phyloP scores from a whole-genome alignment of 2,797 vertebrate genomes.

The Gadopsis bispinosus region DNA sequence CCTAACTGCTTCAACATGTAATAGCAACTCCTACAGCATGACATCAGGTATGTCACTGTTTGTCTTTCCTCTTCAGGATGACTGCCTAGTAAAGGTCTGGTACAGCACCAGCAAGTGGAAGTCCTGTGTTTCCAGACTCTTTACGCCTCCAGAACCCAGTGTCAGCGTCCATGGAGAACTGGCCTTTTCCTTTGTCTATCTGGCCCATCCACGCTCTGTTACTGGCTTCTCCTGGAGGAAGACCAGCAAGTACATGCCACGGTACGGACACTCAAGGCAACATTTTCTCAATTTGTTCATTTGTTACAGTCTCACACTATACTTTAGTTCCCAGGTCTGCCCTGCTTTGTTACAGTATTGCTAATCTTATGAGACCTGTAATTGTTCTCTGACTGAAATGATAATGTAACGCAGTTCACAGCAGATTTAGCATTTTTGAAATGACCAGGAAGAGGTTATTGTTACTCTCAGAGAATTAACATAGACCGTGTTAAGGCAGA shows the following conservation, averaged over 20 bases:
- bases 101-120: constrained; percentile 95
- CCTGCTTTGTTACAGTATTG: constrained; percentile 7
- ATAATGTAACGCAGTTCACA: constrained; percentile 17
- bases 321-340: background rate
- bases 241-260: constrained; percentile 96
- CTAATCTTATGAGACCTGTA: constrained; percentile 11
- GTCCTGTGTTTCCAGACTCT: constrained; percentile 84
- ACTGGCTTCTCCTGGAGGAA: constrained; percentile 98
- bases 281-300: background rate
- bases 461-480: background rate
- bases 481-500: background rate
- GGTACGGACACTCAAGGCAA: constrained; percentile 78
- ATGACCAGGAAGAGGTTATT: background rate
- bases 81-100: constrained; percentile 98
- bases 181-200: constrained; percentile 95
- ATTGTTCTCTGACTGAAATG: constrained; percentile 24
- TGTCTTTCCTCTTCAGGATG: constrained; percentile 85
- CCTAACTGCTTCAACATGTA: background rate
- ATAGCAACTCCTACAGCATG: background rate
- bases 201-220: constrained; percentile 97
- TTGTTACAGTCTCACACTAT: background rate
- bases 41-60: background rate
- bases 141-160: constrained; percentile 81
- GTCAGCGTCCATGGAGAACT: constrained; percentile 84
- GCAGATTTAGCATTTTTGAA: constrained; percentile 20